Conservation (phyloP, 2,888 invertebrate species). For the Oxytorus armatus region DNA sequence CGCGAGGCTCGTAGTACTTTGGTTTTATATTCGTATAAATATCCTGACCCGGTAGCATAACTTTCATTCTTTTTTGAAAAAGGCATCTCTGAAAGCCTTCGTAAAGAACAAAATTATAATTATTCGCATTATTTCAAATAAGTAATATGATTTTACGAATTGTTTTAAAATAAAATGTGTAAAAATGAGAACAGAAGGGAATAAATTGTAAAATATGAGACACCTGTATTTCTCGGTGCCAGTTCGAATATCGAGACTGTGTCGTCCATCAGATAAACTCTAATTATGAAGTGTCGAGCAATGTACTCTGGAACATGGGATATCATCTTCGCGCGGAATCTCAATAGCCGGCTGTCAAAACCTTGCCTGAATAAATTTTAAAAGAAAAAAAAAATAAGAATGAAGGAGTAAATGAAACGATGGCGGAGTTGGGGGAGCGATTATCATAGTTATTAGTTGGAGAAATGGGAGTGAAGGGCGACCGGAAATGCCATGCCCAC, state of each 20-base stretch:
- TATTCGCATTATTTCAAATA: background rate
- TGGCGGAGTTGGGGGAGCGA: slow-evolving; percentile 12
- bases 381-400: slow-evolving; percentile 46
- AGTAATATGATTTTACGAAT: background rate
- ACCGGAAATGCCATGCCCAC: slow-evolving; percentile 50
- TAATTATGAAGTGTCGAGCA: slow-evolving; percentile 91
- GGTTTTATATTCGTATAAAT: slow-evolving; percentile 90
- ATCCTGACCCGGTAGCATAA: slow-evolving; percentile 91
- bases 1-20: slow-evolving; percentile 90
- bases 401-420: slow-evolving; percentile 64
- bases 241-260: slow-evolving; percentile 93
- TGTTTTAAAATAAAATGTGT: background rate
- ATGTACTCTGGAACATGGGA: slow-evolving; percentile 89
- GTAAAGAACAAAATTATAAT: slow-evolving; percentile 42
- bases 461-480: slow-evolving; percentile 3
- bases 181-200: background rate
- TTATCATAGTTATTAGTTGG: slow-evolving; percentile 46
- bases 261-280: slow-evolving; percentile 93
- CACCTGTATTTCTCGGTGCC: slow-evolving; percentile 90
- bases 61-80: slow-evolving; percentile 89
- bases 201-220: slow-evolving; percentile 7
- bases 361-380: slow-evolving; percentile 86
- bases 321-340: slow-evolving; percentile 92
- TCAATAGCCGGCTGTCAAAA: slow-evolving; percentile 90
- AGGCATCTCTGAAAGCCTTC: slow-evolving; percentile 83